phyloP scores from a whole-genome alignment of 1,140 invertebrate genomes.

The Pteromalus puparum region DNA sequence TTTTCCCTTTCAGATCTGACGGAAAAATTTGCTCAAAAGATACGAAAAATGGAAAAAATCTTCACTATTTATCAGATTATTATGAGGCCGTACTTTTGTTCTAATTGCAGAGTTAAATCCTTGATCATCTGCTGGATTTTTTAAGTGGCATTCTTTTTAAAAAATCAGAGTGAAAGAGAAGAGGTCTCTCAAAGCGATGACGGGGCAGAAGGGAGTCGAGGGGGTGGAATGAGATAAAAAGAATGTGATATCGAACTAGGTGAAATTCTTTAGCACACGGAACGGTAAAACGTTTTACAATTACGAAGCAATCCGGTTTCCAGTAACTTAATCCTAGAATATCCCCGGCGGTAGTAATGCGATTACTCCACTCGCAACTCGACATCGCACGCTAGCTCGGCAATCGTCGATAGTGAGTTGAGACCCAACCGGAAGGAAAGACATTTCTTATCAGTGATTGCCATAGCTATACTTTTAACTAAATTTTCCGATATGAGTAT shows the following conservation, averaged over 20 bases:
- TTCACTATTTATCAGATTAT: too few relatives aligned
- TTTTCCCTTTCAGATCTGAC: too few relatives aligned
- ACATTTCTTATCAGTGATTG: not conserved
- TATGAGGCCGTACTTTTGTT: not conserved
- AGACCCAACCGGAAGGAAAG: conserved; percentile 29
- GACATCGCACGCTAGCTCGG: not conserved
- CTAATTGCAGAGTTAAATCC: not conserved
- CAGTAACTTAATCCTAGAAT: conserved; percentile 51
- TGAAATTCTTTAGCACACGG: not conserved
- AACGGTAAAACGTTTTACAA: conserved; percentile 51
- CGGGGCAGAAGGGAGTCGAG: too few relatives aligned
- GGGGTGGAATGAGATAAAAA: conserved; percentile 18
- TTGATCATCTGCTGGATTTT: not conserved
- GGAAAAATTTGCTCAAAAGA: too few relatives aligned
- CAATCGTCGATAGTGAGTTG: not conserved
- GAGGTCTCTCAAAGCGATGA: not conserved
- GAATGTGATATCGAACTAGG: conserved; percentile 32
- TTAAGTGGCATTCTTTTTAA: not conserved
- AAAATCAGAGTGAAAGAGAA: not conserved
- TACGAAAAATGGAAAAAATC: too few relatives aligned
- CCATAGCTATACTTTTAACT: not conserved
- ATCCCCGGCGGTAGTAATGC: conserved; percentile 49
- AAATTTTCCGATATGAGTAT: not conserved
- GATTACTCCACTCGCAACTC: conserved; percentile 39
- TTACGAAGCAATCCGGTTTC: conserved; percentile 56